Percentiles rank a stretch among this genome's conserved stretches.
These are phyloP conservation scores for Arenaria interpres DNA, from an alignment of 2,113 vertebrate genomes.

Conservation along the genomic window DNA sequence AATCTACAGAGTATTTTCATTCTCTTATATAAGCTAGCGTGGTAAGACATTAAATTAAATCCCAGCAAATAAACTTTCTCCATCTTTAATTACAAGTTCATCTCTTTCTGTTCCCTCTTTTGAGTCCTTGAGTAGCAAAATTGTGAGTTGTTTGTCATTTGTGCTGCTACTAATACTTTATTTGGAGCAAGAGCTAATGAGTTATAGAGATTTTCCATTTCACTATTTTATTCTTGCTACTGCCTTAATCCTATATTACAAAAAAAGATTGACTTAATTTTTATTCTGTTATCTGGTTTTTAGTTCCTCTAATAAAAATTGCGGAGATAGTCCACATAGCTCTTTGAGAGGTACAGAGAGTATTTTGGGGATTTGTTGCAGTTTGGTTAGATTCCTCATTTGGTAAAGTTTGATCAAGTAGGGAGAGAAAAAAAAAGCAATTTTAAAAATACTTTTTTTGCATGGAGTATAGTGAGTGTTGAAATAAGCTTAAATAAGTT, in stretches of 20 bases:
- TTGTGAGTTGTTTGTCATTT: background rate
- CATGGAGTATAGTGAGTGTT: background rate
- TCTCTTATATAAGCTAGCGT: background rate
- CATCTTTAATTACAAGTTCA: background rate
- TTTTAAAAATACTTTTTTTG: background rate
- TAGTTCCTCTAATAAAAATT: background rate
- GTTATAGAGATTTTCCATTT: background rate
- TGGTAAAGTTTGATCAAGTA: background rate
- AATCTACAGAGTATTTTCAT: background rate
- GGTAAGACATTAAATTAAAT: background rate
- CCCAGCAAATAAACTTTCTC: background rate
- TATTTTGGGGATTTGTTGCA: background rate
- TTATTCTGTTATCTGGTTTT: background rate
- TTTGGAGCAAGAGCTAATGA: background rate
- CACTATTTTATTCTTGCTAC: background rate
- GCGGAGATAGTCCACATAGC: background rate
- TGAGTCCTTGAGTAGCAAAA: background rate
- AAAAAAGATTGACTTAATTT: background rate
- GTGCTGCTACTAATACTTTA: background rate
- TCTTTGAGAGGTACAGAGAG: background rate
- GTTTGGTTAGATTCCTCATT: background rate
- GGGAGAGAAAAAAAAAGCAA: background rate
- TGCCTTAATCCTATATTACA: background rate
- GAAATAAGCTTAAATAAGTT: background rate
- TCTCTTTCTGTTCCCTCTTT: background rate